Base-by-base conservation (phyloP, 2,888 invertebrate genomes). In the Crossocerus cetratus region DNA sequence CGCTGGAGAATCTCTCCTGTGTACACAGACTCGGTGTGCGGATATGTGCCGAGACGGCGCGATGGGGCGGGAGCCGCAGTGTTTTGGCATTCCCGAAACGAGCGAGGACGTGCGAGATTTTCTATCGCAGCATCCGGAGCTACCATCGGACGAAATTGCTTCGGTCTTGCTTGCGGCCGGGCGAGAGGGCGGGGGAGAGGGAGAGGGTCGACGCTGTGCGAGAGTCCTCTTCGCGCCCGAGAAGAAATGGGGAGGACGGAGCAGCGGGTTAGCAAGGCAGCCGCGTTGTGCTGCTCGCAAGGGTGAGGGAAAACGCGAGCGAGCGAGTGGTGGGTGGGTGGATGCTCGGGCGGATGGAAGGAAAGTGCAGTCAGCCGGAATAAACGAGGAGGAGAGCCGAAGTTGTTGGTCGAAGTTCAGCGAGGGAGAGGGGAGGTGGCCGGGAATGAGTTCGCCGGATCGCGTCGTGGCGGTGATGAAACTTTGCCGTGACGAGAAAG, bases 311-410 rank as follows among this genome's bases (percentile, higher is more conserved):
- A 18, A 21, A 56, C 70, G 5, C 20, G 54, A 59, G 53, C 22
- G 32, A 22, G 14, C 53, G 61, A 56, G 61, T 16, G 42, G 8
- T 32, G n/a, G 44, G 60, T 49, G 44, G 59, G 32, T 32, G 16
- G 65, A 63, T 58, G 74, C 71, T 72, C 65, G 58, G 61, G 69
- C 8, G 69, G 88, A 88, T 85, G 84, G 87, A 87, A 87, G 86
- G 88, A 89, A 88, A 87, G 86, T 87, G 89, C 89, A 89, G 88
- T 89, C 88, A 88, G 84, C 89, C 88, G 87, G 89, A 90, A 89
- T 90, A 90, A 90, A 89, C 89, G 89, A 89, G 89, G 86, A 88
- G 88, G 85, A 88, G 88, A 88, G 84, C 86, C 82, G 87, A 89
- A 90, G 88, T 89, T 89, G 88, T 89, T 86, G 89, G 86, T 88